Base-by-base conservation (phyloP, 1,140 invertebrate species). In the Drosophila navojoa region DNA sequence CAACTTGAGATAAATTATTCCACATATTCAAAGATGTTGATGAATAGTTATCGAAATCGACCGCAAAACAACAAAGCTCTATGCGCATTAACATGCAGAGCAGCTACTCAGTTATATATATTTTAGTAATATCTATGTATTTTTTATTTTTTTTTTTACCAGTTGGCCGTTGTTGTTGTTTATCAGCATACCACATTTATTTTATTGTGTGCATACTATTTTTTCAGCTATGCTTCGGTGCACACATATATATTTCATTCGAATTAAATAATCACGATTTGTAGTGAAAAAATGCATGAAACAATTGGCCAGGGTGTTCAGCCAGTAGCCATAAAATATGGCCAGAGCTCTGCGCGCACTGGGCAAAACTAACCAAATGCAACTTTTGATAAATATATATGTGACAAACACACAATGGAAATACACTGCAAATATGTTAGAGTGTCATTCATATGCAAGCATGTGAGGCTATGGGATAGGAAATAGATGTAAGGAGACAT, bases 251-350 rank as follows among this genome's bases (percentile, higher is more conserved):
- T 54, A 40, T 68, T 68, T 38, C 70, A 72, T 60, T 40, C 13
- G 13, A 53, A 60, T 72, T 72, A 68, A 72, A 72, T 72, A 72
- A 60, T 47, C 63, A 72, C 55, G 63, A 60, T 62, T 62, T 62
- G n/a, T 64, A 50, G 71, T 55, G 44, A 52, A 70, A 70, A 74
- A 74, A 62, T 69, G 42, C 66, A 57, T 69, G 55, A 61, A 74
- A 62, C 64, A 70, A 70, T 70, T 74, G 58, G 52, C 66, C 58
- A 62, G 44, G 69, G 29, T 68, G 15, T 45, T 49, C 47, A 38
- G 47, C 57, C 63, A 32, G 11, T 44, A 42, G 71, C 19, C 44
- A 55, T 62, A 57, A 69, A 73, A 69, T 50, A 68, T 67, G 38
- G 35, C 40, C 70, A 53, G 16, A 62, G n/a, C 58, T 16, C 42